Base-by-base conservation (phyloP, 2,113 vertebrate species). In the Brachypteracias leptosomus region DNA sequence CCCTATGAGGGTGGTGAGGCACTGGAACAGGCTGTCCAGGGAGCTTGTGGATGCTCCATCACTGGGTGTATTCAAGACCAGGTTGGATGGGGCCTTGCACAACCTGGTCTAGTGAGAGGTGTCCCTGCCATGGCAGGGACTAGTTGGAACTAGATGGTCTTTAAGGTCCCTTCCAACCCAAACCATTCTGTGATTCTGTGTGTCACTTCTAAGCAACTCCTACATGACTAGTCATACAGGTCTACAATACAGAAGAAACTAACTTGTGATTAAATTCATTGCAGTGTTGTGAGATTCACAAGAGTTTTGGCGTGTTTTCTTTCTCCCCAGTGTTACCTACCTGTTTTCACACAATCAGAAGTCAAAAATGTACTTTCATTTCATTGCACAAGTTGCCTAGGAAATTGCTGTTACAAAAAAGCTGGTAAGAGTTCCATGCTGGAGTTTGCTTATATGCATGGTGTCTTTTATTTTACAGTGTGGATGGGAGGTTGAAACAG, bases 401-500 rank as follows among this genome's bases (percentile, higher is more conserved):
- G 79, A 96, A 83, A 75, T 92, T 22, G 35, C 71, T 70, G 54
- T 91, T 88, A 38, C 4, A 52, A 66, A 31, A 79, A 84, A 85
- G 47, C 71, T 76, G 33, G 36, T 68, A 33, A 73, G 42, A 83
- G 42, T 76, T 89, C 62, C n/a, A 10, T 46, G 46, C 55, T 92
- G 42, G 68, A 58, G 59, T 88, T 88, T 78, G 54, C 70, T 72
- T 91, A 66, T 74, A 35, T 85, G 44, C 13, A 7, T 78, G 26
- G 24, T 81, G 66, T 88, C 72, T 90, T 91, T 75, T 96, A 77
- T 93, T 93, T 92, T 79, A 75, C 59, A 68, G 44, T 20, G 14
- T 59, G 71, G 90, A 92, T 71, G 33, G 47, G 38, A 87, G 63
- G 79, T 82, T 93, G 88, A 85, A 95, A 46, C 59, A 62, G 66